Conservation (phyloP, 2,797 vertebrate species). For the Chiropotes sagulatus region DNA sequence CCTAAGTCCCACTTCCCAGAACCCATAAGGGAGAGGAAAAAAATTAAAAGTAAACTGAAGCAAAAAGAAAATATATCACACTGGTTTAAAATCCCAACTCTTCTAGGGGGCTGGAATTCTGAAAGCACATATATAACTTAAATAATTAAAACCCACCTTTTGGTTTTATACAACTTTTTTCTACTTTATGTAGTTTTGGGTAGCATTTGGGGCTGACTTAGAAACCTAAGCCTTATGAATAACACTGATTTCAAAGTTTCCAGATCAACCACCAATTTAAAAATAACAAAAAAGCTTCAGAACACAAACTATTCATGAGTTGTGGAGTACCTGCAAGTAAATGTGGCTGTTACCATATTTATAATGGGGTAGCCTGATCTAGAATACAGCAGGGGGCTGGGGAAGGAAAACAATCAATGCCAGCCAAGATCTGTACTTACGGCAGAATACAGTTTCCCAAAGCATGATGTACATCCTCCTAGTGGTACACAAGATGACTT, state of each 20-base stretch:
- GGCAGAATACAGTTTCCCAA: not conserved
- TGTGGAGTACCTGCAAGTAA: not conserved
- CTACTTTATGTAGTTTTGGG: not conserved
- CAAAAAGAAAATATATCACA: not conserved
- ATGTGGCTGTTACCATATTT: not conserved
- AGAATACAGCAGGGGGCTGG: not conserved
- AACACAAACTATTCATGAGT: not conserved
- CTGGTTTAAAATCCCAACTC: not conserved
- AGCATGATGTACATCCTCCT: not conserved
- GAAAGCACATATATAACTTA: not conserved
- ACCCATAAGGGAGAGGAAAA: not conserved
- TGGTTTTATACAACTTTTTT: not conserved
- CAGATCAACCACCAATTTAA: not conserved
- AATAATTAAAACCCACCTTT: not conserved
- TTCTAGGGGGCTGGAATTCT: not conserved
- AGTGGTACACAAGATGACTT: not conserved
- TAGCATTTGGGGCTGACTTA: not conserved
- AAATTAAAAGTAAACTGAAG: not conserved
- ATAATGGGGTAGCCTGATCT: not conserved
- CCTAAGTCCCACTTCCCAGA: not conserved
- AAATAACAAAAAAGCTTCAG: not conserved
- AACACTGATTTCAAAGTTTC: not conserved
- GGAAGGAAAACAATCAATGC: not conserved
- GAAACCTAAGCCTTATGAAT: not conserved
- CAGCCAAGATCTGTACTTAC: not conserved